Evolutionary conservation across 1,140 invertebrate species (phyloP).

Genomic region (Heliconius hermathena): DNA sequence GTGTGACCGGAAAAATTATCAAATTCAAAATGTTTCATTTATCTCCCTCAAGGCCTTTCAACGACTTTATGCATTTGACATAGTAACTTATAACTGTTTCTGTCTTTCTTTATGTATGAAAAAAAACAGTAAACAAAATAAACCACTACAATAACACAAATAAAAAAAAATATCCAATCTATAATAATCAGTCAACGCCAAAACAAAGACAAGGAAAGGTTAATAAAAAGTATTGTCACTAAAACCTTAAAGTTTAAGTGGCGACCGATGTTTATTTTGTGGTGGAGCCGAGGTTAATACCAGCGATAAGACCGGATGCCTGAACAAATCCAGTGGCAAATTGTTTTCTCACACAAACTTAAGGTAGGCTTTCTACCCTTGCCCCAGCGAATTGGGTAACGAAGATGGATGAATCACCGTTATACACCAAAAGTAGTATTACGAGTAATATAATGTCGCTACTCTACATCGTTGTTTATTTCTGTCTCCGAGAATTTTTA

Average conservation of each 20-base stretch:
- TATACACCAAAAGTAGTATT: constrained; percentile 41
- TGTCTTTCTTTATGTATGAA: too few species aligned
- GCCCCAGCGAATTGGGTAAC: constrained; percentile 50
- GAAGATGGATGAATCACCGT: constrained; percentile 56
- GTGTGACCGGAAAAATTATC: too few species aligned
- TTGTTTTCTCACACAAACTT: constrained; percentile 53
- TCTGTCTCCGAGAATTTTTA: constrained; percentile 36
- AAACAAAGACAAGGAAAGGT: neutral
- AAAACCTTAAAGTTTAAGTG: constrained; percentile 10
- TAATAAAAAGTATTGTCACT: neutral
- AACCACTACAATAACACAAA: neutral
- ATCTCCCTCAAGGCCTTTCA: too few species aligned
- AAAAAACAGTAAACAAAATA: too few species aligned
- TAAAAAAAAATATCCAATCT: neutral
- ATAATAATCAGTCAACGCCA: neutral
- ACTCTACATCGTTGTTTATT: constrained; percentile 42
- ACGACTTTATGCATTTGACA: too few species aligned
- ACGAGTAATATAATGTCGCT: constrained; percentile 45
- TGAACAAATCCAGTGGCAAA: constrained; percentile 53
- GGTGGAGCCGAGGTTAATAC: constrained; percentile 31
- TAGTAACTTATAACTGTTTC: too few species aligned
- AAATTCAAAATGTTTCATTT: too few species aligned
- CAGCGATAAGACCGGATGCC: constrained; percentile 40
- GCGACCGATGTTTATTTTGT: constrained; percentile 20
- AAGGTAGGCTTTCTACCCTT: constrained; percentile 55